phyloP scores from a whole-genome alignment of 2,113 vertebrate genomes.

The Peromyscus polionotus region DNA sequence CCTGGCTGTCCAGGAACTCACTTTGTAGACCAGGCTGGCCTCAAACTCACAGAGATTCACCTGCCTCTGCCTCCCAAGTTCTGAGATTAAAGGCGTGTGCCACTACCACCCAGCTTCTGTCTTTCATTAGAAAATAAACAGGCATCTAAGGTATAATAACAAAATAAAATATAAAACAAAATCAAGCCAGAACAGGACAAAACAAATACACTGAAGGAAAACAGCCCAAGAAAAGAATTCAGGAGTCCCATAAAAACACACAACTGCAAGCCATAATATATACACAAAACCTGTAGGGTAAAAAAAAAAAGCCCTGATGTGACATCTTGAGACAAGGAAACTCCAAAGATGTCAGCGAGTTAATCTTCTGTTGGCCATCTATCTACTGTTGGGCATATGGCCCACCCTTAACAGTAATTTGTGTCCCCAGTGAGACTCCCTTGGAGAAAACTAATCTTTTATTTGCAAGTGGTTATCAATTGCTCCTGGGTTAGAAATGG shows the following conservation, averaged over 20 bases:
- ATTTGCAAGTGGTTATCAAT: background rate
- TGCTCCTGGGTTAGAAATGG: background rate
- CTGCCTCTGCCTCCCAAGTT: too few species aligned
- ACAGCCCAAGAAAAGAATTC: background rate
- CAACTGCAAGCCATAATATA: background rate
- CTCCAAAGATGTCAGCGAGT: background rate
- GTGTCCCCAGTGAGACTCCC: background rate
- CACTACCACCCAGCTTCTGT: background rate
- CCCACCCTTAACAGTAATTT: background rate
- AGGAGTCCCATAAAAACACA: background rate
- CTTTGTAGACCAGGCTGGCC: too few species aligned
- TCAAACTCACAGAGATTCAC: too few species aligned
- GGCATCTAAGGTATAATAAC: background rate
- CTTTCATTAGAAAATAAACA: background rate
- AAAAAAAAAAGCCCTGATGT: background rate
- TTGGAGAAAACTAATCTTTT: background rate
- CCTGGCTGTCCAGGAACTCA: too few species aligned
- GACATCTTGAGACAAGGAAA: background rate
- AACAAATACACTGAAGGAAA: background rate
- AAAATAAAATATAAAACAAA: background rate
- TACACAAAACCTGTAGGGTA: background rate
- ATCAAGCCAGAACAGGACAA: background rate
- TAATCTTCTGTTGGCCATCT: background rate
- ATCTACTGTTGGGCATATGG: background rate
- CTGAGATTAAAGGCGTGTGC: too few species aligned